These are phyloP conservation scores for Stictocephala bisonia DNA, from an alignment of 2,888 invertebrate genomes.

Conservation along the genomic window DNA sequence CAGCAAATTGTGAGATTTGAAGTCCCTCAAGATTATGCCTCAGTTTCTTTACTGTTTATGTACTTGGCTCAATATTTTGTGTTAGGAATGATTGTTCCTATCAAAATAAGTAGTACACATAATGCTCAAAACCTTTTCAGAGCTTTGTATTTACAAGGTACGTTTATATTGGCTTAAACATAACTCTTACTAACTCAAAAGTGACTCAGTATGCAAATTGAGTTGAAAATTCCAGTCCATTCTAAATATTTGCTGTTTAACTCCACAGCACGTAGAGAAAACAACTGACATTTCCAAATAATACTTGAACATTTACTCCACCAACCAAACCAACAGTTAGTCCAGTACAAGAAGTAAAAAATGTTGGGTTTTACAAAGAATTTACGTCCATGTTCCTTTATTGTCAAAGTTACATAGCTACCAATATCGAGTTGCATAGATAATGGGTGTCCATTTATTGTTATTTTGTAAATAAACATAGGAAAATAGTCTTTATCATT, in stretches of 20 bases:
- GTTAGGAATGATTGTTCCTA: no score
- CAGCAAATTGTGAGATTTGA: no score
- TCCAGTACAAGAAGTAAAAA: slow-evolving; percentile 8
- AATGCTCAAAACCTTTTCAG: not conserved
- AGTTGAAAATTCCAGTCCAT: slow-evolving; percentile 7
- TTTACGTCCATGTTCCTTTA: not conserved
- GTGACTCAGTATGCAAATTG: not conserved
- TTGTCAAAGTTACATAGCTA: not conserved
- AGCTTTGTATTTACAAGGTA: not conserved
- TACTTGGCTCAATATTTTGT: no score
- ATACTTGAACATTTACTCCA: not conserved
- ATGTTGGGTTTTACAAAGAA: not conserved
- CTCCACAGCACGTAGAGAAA: not conserved
- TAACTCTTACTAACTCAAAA: not conserved
- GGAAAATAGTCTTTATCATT: no score
- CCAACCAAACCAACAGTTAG: not conserved
- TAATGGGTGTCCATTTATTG: not conserved
- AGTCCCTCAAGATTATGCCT: no score
- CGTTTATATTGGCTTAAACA: not conserved
- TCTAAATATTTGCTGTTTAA: not conserved
- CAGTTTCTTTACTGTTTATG: no score
- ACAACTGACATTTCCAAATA: not conserved
- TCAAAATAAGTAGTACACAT: no score
- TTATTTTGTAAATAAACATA: not conserved
- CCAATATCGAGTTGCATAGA: slow-evolving; percentile 25